A percentile compares a stretch with the other conserved stretches of the same genome.
phyloP scores from a whole-genome alignment of 2,113 vertebrate species.

The Myiagra hebetior region DNA sequence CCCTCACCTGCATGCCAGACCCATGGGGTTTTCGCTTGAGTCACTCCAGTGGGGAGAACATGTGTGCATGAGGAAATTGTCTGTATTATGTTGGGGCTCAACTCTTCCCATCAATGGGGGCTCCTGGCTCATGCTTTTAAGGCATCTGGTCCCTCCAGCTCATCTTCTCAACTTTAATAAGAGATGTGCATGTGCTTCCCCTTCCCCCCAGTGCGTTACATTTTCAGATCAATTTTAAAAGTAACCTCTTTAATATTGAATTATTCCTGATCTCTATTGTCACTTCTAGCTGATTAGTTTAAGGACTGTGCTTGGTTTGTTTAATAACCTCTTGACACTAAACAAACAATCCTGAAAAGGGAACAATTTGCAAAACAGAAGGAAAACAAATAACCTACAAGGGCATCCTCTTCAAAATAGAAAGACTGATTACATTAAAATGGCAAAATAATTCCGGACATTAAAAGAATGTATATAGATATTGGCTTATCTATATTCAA shows the following conservation, averaged over 20 bases:
- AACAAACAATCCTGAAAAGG: conserved; percentile 75
- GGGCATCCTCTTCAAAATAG: conserved; percentile 63
- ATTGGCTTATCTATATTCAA: conserved; percentile 70
- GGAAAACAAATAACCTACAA: conserved; percentile 76
- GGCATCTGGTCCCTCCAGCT: neutral
- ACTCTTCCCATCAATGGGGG: neutral
- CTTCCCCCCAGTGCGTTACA: neutral
- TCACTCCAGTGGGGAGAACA: neutral
- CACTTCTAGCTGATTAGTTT: conserved; percentile 68
- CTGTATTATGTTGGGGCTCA: neutral
- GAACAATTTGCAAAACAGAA: conserved; percentile 76
- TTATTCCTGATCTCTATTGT: conserved; percentile 53
- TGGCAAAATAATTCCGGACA: conserved; percentile 58
- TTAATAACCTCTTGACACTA: conserved; percentile 78
- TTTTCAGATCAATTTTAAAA: conserved; percentile 59
- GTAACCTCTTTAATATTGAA: conserved; percentile 73
- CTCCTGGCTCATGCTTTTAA: neutral
- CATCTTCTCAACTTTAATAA: neutral
- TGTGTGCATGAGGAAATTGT: neutral
- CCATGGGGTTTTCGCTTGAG: neutral
- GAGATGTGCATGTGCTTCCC: neutral
- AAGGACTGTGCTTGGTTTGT: conserved; percentile 73
- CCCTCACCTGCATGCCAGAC: neutral
- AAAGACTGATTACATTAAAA: conserved; percentile 68
- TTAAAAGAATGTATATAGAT: conserved; percentile 66